Evolutionary conservation across 2,797 vertebrate species (phyloP), one percentile per base, ranked within the genome.

Genomic region (Siniperca obscura): DNA sequence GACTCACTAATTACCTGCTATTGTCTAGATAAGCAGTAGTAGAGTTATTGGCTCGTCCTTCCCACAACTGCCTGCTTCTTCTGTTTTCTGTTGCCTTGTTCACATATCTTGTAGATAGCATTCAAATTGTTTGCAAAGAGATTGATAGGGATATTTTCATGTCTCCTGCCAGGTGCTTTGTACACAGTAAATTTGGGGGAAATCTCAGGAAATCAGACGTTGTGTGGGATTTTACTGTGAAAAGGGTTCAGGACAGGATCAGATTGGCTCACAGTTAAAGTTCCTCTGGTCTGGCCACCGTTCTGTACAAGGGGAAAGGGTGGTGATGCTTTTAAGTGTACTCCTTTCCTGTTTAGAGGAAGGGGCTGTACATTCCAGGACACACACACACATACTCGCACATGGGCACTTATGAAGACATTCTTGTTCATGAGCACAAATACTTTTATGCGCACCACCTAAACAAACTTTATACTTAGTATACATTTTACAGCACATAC

Each of bases 271-370:
- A 40, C 56, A 52, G 76, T 83, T 69, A 48, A 79, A 77, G 81
- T 82, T 87, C 56, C 62, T 76, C 72, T 85, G 64, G 62, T 73
- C 36, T 70, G 81, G 82, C 76, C 77, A 79, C 68, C 11, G 60
- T 80, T 73, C 79, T 75, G 85, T 73, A n/a, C 0, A 50, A 89
- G 86, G 89, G 92, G 91, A 90, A 94, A 92, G 91, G 92, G 93
- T 83, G 89, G 92, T 87, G 90, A 90, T 78, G 78, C 86, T 91
- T 83, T 93, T 92, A 92, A 92, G 91, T 88, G 36, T 74, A 77
- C 87, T 91, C 81, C 73, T 90, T 94, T 95, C 93, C 94, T 94
- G 94, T 94, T 95, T 92, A 91, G 90, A 92, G 86, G 83, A 91
- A 87, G 83, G 80, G 83, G 71, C 88, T 86, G 78, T 30, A 73